Evolutionary conservation across 2,888 invertebrate species (phyloP), one percentile per base, ranked within the genome.

Genomic region (Dorcus parallelipipedus): DNA sequence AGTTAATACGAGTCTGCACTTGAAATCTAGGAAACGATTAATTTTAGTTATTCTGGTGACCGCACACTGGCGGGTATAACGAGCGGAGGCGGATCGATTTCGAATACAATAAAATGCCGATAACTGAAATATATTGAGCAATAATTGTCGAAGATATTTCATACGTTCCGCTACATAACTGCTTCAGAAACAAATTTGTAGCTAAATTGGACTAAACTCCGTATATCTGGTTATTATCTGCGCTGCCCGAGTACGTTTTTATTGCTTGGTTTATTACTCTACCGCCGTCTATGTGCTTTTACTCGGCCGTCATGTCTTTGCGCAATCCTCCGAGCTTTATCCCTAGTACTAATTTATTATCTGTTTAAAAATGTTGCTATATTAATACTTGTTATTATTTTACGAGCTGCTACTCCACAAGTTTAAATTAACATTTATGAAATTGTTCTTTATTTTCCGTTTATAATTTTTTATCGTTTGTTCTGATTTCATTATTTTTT

Each of bases 101-200:
- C 45, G 45, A 10, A 62, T 59, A 60, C 54, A 64, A 64, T 56
- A 56, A 61, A 62, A 64, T 55, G 57, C 51, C 62, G 56, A 64
- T 64, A 64, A 61, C 60, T 61, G 62, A 62, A 61, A 62, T 58
- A 62, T 62, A 62, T 54, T 60, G 59, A 54, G 58, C 64, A 64
- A 64, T 64, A 64, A 64, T 64, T 64, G 64, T 64, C 64, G 60
- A 52, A 54, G 48, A 56, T 47, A 62, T 58, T 59, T 64, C 62
- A 52, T 58, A 52, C 42, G 60, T 62, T 62, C 58, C 57, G 58
- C 58, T 57, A 59, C 52, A 55, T 54, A 52, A 48, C 62, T 56
- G 59, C 60, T 60, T 54, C 55, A 55, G 58, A 60, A 56, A 62
- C 62, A 64, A 64, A 62, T 64, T 62, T 61, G 56, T 52, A 56